Conservation (phyloP, 1,140 invertebrate genomes). For the Camponotus pennsylvanicus region DNA sequence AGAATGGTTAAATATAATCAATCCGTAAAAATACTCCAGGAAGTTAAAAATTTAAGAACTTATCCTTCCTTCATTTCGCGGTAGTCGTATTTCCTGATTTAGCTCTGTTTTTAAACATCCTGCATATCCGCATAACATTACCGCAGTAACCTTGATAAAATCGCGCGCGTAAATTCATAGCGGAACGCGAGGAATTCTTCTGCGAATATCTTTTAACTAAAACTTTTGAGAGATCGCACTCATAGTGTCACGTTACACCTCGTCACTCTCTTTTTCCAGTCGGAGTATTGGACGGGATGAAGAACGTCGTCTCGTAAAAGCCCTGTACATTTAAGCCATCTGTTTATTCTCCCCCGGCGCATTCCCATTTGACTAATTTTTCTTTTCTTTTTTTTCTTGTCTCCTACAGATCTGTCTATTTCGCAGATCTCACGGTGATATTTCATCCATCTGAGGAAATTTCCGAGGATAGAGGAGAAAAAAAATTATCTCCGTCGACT, state of each 20-base stretch:
- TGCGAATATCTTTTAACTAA: constrained; percentile 10
- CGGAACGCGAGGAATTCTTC: neutral
- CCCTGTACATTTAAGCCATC: constrained; percentile 19
- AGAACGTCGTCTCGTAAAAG: constrained; percentile 24
- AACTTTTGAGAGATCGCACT: constrained; percentile 22
- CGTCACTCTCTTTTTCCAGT: neutral
- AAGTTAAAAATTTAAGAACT: neutral
- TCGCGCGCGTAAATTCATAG: constrained; percentile 26
- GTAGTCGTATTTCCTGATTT: neutral
- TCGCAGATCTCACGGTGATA: constrained; percentile 1
- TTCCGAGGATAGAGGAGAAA: too few relatives aligned
- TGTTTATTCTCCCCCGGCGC: constrained; percentile 23
- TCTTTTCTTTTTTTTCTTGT: neutral
- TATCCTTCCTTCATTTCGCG: neutral
- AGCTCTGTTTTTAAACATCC: constrained; percentile 15
- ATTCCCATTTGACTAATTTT: constrained; percentile 10
- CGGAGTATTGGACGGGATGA: neutral
- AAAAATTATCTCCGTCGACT: constrained; percentile 5
- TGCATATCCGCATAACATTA: constrained; percentile 40
- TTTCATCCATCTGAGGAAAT: constrained; percentile 22
- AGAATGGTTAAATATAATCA: neutral
- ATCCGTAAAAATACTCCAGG: neutral
- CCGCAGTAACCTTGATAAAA: constrained; percentile 57
- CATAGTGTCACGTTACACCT: constrained; percentile 19
- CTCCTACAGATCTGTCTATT: neutral